These are phyloP conservation scores for Ginglymostoma cirratum DNA, from an alignment of 2,113 vertebrate genomes.

Conservation along the genomic window DNA sequence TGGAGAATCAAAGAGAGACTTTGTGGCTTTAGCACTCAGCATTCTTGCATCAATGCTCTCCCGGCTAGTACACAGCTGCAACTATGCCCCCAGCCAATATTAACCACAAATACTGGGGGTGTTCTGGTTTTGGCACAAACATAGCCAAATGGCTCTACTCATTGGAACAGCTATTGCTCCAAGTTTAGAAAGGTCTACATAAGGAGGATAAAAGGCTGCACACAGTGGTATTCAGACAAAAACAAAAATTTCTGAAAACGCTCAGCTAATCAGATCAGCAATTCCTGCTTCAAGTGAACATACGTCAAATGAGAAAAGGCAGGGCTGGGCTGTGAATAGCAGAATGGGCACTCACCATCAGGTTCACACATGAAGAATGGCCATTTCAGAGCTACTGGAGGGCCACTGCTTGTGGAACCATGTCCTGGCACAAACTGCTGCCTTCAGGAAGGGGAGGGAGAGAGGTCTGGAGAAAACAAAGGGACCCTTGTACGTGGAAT, in stretches of 20 bases:
- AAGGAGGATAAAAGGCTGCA: not conserved
- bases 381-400: slow-evolving; percentile 30
- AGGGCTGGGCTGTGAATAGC: slow-evolving; percentile 31
- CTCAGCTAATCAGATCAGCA: slow-evolving; percentile 18
- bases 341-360: slow-evolving; percentile 32
- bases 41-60: not conserved
- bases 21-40: not conserved
- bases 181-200: not conserved
- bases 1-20: not conserved
- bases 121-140: not conserved
- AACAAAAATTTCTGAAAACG: slow-evolving; percentile 5
- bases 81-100: not conserved
- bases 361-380: slow-evolving; percentile 34
- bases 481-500: slow-evolving; percentile 33
- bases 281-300: slow-evolving; percentile 6
- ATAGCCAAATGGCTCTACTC: no score
- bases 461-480: slow-evolving; percentile 34
- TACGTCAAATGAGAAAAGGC: slow-evolving; percentile 26
- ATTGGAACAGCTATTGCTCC: not conserved
- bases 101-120: not conserved
- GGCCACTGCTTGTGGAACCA: slow-evolving; percentile 31
- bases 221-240: not conserved
- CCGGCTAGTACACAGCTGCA: not conserved
- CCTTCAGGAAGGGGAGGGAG: slow-evolving; percentile 33
- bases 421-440: slow-evolving; percentile 33